Conservation (phyloP, 2,797 vertebrate species). For the Enoplosus armatus region DNA sequence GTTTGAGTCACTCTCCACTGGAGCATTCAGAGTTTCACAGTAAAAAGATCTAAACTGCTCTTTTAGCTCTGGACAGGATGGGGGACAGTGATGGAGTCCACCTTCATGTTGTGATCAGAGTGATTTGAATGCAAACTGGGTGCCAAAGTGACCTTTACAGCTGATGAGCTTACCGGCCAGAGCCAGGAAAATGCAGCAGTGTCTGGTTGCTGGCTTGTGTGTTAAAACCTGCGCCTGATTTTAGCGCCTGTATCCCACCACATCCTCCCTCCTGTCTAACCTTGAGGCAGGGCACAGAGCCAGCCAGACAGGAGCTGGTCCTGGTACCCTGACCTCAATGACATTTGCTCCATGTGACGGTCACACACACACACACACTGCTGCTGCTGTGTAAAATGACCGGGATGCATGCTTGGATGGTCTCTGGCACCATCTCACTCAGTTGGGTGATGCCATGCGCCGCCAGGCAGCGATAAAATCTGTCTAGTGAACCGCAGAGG, state of each 20-base stretch:
- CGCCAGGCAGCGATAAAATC: conserved; percentile 56
- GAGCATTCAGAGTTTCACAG: conserved; percentile 7
- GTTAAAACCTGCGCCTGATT: conserved; percentile 47
- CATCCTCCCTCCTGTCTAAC: conserved; percentile 48
- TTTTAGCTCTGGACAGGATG: background rate
- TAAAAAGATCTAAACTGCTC: background rate
- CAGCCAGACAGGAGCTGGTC: conserved; percentile 39
- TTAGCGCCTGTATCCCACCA: conserved; percentile 29
- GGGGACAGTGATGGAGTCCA: background rate
- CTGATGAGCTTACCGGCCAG: conserved; percentile 29
- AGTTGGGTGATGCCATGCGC: conserved; percentile 53
- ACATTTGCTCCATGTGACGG: conserved; percentile 66
- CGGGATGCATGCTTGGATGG: conserved; percentile 41
- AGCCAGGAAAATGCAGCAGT: conserved; percentile 47
- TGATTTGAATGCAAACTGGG: conserved; percentile 53
- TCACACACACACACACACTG: conserved; percentile 22
- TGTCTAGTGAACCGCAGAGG: conserved; percentile 56
- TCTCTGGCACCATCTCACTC: conserved; percentile 63
- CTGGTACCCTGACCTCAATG: conserved; percentile 59
- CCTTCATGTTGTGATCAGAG: background rate
- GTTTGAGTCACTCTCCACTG: background rate
- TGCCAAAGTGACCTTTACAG: conserved; percentile 72
- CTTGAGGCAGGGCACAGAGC: conserved; percentile 64
- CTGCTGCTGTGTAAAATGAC: conserved; percentile 33
- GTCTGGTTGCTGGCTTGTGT: conserved; percentile 37